Base-by-base conservation (phyloP, 2,888 invertebrate species). In the Panopea generosa region DNA sequence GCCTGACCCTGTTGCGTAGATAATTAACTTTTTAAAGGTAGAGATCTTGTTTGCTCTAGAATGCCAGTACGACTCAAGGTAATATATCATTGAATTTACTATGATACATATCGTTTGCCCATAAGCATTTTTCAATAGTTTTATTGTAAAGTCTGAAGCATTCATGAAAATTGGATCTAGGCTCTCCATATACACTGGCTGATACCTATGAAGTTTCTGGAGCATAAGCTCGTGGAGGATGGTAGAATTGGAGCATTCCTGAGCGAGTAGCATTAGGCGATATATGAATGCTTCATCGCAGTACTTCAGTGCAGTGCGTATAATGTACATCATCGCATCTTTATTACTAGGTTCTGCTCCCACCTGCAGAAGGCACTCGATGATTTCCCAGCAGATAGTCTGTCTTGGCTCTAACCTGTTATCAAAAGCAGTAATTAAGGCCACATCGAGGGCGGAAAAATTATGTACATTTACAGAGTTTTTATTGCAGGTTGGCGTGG, bases 251-350 rank as follows among this genome's bases (percentile, higher is more conserved):
- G 84, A 86, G 50, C 68, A 76, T 38, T 77, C 76, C 53, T 82
- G 72, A n/a, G 83, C 82, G 1, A 78, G 77, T 38, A 76, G 40
- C 22, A 87, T 87, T 3, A 89, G 78, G 18, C 76, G 75, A 57
- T 84, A 77, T 18, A 89, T 79, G 60, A 89, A 89, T 33, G 74
- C 63, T 27, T 83, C 83, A 68, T 89, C 85, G 45, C 78, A 77
- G 18, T 76, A 79, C 68, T 89, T 88, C 29, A 89, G 79, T 18
- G 89, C 87, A 55, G 87, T 87, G 52, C 87, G 65, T n/a, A 89
- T 77, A 1, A 88, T 83, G 62, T 88, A 89, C 83, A 88, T 82
- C 88, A 89, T 89, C 27, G 89, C 89, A 65, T 87, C 86, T 53
- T 83, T 83, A 63, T 86, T 85, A 18, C 82, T 71, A 7, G 89